Base-by-base conservation (phyloP, 2,113 vertebrate genomes). In the Gracilinanus agilis region DNA sequence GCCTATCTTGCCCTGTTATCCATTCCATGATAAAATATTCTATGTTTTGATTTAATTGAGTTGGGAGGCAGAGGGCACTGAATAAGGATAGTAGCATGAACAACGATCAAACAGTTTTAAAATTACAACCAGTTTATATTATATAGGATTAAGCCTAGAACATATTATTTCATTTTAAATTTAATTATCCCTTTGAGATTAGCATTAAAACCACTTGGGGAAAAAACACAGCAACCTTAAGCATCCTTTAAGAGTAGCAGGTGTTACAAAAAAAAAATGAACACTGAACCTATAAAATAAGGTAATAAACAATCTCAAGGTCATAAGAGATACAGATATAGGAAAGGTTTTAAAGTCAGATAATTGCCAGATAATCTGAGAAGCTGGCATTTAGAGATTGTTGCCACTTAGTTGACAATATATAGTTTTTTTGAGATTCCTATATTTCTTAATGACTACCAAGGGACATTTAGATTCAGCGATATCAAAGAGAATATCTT, bases 81-180 rank as follows among this genome's bases (percentile, higher is more conserved):
- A 40, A 24, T 44, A 91, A 12, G 90, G 55, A 40, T 94, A 95
- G 90, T 54, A 92, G 11, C 19, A 90, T 56, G 91, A 23, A 24
- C 95, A 97, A 97, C 3, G 94, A 94, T 10, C 90, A 94, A 89
- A 96, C 21, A 49, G 29, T 96, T 97, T 96, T 95, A 96, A 97
- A 95, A 94, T 93, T 94, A 96, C 90, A 44, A 34, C 91, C 24
- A 93, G 4, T 54, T 44, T 4, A 96, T 96, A 97, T 94, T 29
- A 90, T 34, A 94, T 61, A 96, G 61, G 53, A 95, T 93, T 93
- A 93, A 91, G 93, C 88, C 16, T 88, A 96, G 34, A 96, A 16
- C 54, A 55, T 94, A 94, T 97, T 12, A 96, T 96, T 97, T 0
- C 2, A 92, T 93, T 98, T 90, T 97, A 90, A 97, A 95, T 55